Conservation (phyloP, 2,113 vertebrate genomes). For the Serinus canaria region DNA sequence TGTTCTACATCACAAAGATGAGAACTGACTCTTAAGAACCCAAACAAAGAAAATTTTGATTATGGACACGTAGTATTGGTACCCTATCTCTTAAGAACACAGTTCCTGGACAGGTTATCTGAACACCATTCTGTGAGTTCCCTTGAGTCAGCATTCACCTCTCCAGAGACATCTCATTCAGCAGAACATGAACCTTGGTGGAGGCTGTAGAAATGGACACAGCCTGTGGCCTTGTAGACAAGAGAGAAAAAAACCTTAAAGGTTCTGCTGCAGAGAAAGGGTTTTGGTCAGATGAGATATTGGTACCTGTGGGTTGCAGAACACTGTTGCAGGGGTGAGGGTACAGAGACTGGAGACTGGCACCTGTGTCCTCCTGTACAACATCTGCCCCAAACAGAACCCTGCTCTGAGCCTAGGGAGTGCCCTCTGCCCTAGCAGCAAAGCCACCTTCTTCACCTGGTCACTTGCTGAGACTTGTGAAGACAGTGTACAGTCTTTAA, state of each 20-base stretch:
- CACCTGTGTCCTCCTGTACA: background rate
- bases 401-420: background rate
- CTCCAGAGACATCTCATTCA: background rate
- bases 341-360: background rate
- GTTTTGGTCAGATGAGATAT: background rate
- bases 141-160: background rate
- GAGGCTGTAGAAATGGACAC: background rate
- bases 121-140: background rate
- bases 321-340: background rate
- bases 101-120: background rate
- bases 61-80: background rate
- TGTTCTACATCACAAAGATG: background rate
- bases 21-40: background rate
- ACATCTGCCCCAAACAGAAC: background rate
- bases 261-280: background rate
- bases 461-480: background rate
- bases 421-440: background rate
- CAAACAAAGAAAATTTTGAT: background rate
- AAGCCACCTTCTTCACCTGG: background rate
- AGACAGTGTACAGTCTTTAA: background rate
- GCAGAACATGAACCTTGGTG: background rate
- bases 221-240: background rate
- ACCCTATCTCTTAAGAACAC: background rate
- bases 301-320: background rate
- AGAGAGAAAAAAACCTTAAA: background rate